phyloP scores from a whole-genome alignment of 1,140 invertebrate species.

The Rhizoglyphus robini region DNA sequence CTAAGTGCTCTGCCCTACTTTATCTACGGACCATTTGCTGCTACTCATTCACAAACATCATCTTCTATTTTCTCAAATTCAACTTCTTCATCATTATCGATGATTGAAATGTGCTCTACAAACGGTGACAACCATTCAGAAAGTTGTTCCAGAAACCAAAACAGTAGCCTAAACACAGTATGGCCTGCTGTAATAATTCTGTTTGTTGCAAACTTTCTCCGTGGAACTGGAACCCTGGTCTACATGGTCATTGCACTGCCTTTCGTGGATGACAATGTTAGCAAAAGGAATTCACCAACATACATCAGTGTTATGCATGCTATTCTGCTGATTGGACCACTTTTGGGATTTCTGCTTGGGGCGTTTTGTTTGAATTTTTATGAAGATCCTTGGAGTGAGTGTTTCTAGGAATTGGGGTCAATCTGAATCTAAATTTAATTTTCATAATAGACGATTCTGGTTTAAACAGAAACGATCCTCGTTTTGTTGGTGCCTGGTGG shows the following conservation, averaged over 20 bases:
- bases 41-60: not conserved
- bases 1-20: constrained; percentile 49
- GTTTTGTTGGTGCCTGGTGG: constrained; percentile 45
- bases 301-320: constrained; percentile 23
- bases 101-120: not conserved
- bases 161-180: constrained; percentile 17
- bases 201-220: constrained; percentile 22
- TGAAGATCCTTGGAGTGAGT: constrained; percentile 26
- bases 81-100: not conserved
- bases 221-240: constrained; percentile 23
- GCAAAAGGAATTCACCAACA: constrained; percentile 28
- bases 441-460: constrained; percentile 17
- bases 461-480: constrained; percentile 23
- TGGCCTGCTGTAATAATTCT: constrained; percentile 20
- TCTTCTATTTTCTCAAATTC: no score
- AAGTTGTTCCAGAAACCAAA: no score
- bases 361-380: constrained; percentile 23
- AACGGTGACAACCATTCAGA: not conserved
- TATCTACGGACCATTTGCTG: constrained; percentile 49
- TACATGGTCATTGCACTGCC: constrained; percentile 28
- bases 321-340: constrained; percentile 25
- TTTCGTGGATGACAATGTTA: constrained; percentile 31
- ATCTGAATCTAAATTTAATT: not conserved
- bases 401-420: no score
- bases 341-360: constrained; percentile 24